Percentiles rank a stretch among this genome's conserved stretches.
Conservation (phyloP, 2,113 vertebrate genomes). For the Bambusicola thoracicus region DNA sequence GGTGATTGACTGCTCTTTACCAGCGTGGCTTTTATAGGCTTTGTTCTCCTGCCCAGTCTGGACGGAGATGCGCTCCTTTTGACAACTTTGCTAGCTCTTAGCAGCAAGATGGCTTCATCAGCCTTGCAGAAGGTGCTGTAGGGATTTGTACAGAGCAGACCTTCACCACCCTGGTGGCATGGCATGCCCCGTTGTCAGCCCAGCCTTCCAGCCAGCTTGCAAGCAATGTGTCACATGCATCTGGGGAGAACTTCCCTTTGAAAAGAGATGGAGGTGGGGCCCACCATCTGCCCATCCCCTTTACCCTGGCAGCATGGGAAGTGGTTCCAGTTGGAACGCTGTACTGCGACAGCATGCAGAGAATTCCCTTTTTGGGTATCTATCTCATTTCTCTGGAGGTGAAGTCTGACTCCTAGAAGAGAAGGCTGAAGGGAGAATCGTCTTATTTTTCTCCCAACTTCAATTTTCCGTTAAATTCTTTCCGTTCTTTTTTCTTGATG, state of each 20-base stretch:
- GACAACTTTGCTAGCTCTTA: not conserved
- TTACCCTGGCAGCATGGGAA: rapidly evolving
- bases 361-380: not conserved
- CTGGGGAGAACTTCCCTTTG: not conserved
- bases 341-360: not conserved
- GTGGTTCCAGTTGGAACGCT: not conserved
- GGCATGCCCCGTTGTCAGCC: not conserved
- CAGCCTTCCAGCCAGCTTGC: not conserved
- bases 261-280: not conserved
- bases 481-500: constrained; percentile 36
- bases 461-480: constrained; percentile 43
- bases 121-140: not conserved
- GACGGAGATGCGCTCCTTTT: not conserved
- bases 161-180: not conserved
- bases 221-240: rapidly evolving
- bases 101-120: not conserved
- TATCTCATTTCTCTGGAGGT: not conserved
- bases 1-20: not conserved
- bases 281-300: not conserved
- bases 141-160: not conserved
- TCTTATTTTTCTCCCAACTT: not conserved
- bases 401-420: not conserved
- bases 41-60: not conserved
- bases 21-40: not conserved
- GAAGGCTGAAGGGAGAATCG: not conserved